phyloP scores from a whole-genome alignment of 2,797 vertebrate species.

The Silurus lanzhouensis region DNA sequence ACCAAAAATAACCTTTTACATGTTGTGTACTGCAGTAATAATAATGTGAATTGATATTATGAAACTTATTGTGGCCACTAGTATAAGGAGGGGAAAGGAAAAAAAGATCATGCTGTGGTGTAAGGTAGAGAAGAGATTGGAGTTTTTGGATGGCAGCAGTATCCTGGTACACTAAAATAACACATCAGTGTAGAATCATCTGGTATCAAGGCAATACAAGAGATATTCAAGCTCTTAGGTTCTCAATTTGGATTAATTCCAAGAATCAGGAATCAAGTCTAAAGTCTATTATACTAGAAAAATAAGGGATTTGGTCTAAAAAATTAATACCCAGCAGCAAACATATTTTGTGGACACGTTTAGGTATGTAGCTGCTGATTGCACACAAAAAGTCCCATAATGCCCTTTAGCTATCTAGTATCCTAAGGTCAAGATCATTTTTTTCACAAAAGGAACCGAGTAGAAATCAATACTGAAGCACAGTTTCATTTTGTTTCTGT shows the following conservation, averaged over 20 bases:
- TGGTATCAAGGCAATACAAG: conserved; percentile 10
- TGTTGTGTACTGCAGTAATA: neutral
- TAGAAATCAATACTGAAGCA: neutral
- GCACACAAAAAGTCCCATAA: neutral
- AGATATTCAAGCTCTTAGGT: neutral
- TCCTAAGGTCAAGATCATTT: neutral
- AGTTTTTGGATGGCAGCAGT: conserved; percentile 1
- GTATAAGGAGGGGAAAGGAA: too few species aligned
- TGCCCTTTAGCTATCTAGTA: conserved; percentile 18
- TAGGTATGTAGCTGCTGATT: neutral
- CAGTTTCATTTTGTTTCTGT: neutral
- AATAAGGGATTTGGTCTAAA: neutral
- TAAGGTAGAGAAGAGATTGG: neutral
- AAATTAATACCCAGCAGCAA: neutral
- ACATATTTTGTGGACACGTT: neutral
- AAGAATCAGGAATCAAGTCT: neutral
- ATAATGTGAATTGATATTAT: neutral
- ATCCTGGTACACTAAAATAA: neutral
- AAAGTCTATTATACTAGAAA: neutral
- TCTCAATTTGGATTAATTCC: conserved; percentile 1
- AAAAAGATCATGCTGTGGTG: neutral
- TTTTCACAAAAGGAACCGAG: neutral
- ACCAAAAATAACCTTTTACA: neutral
- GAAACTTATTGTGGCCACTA: neutral
- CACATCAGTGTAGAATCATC: neutral